Conservation (phyloP, 1,140 invertebrate species). For the Arion vulgaris region DNA sequence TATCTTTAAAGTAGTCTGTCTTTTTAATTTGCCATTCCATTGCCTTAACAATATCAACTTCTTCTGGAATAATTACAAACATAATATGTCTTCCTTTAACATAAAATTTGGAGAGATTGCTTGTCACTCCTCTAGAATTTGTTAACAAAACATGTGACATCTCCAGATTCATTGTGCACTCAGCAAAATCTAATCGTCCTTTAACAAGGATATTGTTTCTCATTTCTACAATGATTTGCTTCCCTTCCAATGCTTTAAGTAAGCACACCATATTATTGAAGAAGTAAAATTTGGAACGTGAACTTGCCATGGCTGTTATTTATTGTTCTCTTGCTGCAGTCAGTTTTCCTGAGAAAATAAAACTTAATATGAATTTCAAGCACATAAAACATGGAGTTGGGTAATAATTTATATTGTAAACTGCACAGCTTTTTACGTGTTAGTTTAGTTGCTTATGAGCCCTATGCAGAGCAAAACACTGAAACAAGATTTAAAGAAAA, state of each 20-base stretch:
- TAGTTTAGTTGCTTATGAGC: too few relatives aligned
- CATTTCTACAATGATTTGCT: conserved; percentile 79
- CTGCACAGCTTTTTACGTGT: too few relatives aligned
- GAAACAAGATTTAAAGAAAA: too few relatives aligned
- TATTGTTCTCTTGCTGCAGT: too few relatives aligned
- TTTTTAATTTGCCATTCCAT: conserved; percentile 47
- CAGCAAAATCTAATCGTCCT: conserved; percentile 76
- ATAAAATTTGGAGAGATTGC: conserved; percentile 76
- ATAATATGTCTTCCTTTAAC: conserved; percentile 79
- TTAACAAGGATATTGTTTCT: conserved; percentile 78
- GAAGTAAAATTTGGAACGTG: conserved; percentile 48
- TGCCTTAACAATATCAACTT: conserved; percentile 61
- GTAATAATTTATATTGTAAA: too few relatives aligned
- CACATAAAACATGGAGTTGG: too few relatives aligned
- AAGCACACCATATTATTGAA: conserved; percentile 73
- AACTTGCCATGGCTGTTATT: neutral
- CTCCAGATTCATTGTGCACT: conserved; percentile 82
- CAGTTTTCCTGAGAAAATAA: too few relatives aligned
- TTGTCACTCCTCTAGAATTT: conserved; percentile 74
- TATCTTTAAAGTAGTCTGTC: conserved; percentile 5
- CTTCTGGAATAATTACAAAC: conserved; percentile 79
- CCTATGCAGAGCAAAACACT: too few relatives aligned
- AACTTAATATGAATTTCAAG: too few relatives aligned
- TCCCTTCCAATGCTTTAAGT: conserved; percentile 78
- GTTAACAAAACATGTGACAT: conserved; percentile 78